Evolutionary conservation across 2,797 vertebrate genomes (phyloP), one percentile per base, ranked within the genome.

Genomic region (Saxicola maurus): DNA sequence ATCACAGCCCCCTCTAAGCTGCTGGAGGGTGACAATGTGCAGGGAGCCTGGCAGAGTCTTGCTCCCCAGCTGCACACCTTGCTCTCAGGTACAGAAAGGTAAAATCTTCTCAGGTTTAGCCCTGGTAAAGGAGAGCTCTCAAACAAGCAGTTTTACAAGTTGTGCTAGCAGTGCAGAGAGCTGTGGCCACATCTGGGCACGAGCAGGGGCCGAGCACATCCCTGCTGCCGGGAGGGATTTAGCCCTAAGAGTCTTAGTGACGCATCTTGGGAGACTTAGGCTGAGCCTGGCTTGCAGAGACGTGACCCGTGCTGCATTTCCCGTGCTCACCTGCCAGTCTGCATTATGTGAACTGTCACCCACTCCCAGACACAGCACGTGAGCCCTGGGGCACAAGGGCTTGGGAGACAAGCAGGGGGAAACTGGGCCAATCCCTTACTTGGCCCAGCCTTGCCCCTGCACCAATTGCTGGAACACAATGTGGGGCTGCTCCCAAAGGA

Each of bases 201-300:
- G 1, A 62, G 67, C 1, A 2, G 27, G 59, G 49, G 20, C 49
- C 0, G 1, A 83, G 65, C 0, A 0, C 59, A 59, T 78, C 82
- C 48, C 69, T 16, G 59, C 52, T 49, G 49, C 75, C 0, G n/a
- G 57, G 64, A 75, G 52, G 48, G 89, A 90, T 94, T 95, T 91
- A 91, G 68, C 74, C 86, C 88, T 96, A 95, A 95, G 90, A 93
- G 69, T 42, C 92, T 96, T 96, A 96, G 71, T 88, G 88, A 92
- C 53, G 60, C 86, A 93, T 91, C 92, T 90, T 77, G 86, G 80
- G 69, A 92, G 92, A 91, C 94, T 93, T 93, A 85, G 85, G 78
- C 38, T 93, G 90, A 96, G 79, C 71, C 74, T 62, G 86, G 82
- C 74, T 96, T 75, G 84, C 52, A 65, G 86, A 94, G 92, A 88